phyloP scores from a whole-genome alignment of 2,113 vertebrate species.

The Taurulus bubalis region DNA sequence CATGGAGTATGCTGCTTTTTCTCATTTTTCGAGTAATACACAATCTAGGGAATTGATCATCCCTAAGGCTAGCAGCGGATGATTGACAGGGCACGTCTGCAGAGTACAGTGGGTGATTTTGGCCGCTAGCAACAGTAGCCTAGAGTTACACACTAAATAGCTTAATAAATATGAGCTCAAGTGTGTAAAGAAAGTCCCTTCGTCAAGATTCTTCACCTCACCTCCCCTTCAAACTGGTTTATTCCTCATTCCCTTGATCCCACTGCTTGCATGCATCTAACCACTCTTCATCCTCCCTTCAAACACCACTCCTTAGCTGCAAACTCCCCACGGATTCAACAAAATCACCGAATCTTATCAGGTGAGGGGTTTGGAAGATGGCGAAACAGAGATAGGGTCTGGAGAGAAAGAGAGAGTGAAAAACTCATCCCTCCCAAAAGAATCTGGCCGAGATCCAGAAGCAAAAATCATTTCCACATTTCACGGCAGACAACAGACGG shows the following conservation, averaged over 20 bases:
- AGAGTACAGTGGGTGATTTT: slow-evolving; percentile 63
- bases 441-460: slow-evolving; percentile 79
- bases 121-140: slow-evolving; percentile 31
- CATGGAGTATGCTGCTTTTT: slow-evolving; percentile 21
- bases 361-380: slow-evolving; percentile 71
- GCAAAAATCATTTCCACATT: slow-evolving; percentile 90
- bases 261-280: slow-evolving; percentile 39
- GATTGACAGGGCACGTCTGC: slow-evolving; percentile 49
- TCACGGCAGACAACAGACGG: slow-evolving; percentile 82
- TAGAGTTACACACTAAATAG: slow-evolving; percentile 51
- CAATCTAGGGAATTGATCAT: slow-evolving; percentile 41
- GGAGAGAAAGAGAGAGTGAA: slow-evolving; percentile 29
- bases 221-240: slow-evolving; percentile 39
- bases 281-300: slow-evolving; percentile 32
- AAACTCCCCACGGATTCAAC: slow-evolving; percentile 47
- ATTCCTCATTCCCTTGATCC: slow-evolving; percentile 46
- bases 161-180: slow-evolving; percentile 46
- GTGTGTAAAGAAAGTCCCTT: slow-evolving; percentile 60
- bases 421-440: slow-evolving; percentile 83
- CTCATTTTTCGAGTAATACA: slow-evolving; percentile 14
- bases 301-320: slow-evolving; percentile 49
- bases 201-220: slow-evolving; percentile 35
- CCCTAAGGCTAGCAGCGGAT: slow-evolving; percentile 10
- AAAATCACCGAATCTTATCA: slow-evolving; percentile 66
- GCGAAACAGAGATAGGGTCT: slow-evolving; percentile 54